Conservation (phyloP, 2,113 vertebrate genomes). For the Chloroceryle aenea region DNA sequence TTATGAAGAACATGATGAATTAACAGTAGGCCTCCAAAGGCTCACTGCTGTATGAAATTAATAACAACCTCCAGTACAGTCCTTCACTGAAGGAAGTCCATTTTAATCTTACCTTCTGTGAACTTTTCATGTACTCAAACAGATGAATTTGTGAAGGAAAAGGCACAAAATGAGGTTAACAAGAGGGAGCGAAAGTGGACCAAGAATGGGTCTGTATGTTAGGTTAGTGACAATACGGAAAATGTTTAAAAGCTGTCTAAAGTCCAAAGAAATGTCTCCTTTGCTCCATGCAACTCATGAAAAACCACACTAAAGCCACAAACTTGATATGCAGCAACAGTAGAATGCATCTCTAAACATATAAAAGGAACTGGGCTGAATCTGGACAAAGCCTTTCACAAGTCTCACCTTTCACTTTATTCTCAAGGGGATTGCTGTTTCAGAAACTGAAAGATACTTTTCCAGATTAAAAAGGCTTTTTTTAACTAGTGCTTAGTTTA, state of each 20-base stretch:
- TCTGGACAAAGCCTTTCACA: constrained; percentile 63
- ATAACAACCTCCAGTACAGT: not conserved
- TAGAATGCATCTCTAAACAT: constrained; percentile 48
- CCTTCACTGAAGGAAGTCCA: not conserved
- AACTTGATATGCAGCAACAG: constrained; percentile 63
- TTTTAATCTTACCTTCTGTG: not conserved
- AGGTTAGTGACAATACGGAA: not conserved
- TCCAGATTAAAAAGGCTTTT: constrained; percentile 53
- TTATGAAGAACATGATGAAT: not conserved
- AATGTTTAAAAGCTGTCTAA: constrained; percentile 40
- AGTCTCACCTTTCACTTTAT: constrained; percentile 63
- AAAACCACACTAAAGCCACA: constrained; percentile 41
- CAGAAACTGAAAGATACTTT: constrained; percentile 60
- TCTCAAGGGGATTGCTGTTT: constrained; percentile 49
- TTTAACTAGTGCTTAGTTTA: constrained; percentile 45
- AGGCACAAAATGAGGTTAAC: not conserved
- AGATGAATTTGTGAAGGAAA: not conserved
- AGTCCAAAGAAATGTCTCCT: constrained; percentile 44
- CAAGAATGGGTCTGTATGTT: constrained; percentile 20
- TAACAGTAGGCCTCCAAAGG: not conserved
- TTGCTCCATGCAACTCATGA: not conserved
- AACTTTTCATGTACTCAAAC: not conserved
- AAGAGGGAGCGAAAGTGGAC: not conserved
- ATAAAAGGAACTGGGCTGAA: constrained; percentile 38
- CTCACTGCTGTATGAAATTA: not conserved